These are phyloP conservation scores for Varanus komodoensis DNA, from an alignment of 2,113 vertebrate species.

Conservation along the genomic window DNA sequence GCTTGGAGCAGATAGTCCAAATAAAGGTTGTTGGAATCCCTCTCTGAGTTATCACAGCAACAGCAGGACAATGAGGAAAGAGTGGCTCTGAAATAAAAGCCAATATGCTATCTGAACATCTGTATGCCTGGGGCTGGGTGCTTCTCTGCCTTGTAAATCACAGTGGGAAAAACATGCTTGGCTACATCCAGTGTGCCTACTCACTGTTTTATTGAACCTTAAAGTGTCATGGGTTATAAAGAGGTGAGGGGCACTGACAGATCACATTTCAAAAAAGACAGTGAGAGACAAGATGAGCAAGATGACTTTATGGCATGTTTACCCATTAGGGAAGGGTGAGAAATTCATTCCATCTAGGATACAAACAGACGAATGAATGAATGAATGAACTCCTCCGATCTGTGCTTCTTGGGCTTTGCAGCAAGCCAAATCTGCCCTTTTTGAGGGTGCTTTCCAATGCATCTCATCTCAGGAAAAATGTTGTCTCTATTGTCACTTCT, in stretches of 20 bases:
- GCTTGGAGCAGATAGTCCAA: constrained; percentile 52
- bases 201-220: not conserved
- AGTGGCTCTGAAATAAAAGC: not conserved
- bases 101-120: not conserved
- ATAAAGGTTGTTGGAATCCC: constrained; percentile 39
- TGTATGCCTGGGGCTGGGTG: not conserved
- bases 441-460: too few species aligned
- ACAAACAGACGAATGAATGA: too few species aligned
- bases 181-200: fast-evolving
- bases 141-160: not conserved
- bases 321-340: not conserved
- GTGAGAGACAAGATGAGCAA: fast-evolving
- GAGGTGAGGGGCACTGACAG: not conserved
- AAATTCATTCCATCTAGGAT: too few species aligned
- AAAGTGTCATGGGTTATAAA: not conserved
- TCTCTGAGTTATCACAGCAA: constrained; percentile 46
- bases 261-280: not conserved
- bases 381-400: too few species aligned
- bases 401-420: too few species aligned
- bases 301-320: not conserved
- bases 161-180: fast-evolving
- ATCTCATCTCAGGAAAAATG: too few species aligned
- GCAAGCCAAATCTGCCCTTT: too few species aligned
- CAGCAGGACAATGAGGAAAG: not conserved
- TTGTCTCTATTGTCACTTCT: too few species aligned